Percentiles rank a stretch among this genome's conserved stretches.
Conservation (phyloP, 2,113 vertebrate genomes). For the Lepus americanus region DNA sequence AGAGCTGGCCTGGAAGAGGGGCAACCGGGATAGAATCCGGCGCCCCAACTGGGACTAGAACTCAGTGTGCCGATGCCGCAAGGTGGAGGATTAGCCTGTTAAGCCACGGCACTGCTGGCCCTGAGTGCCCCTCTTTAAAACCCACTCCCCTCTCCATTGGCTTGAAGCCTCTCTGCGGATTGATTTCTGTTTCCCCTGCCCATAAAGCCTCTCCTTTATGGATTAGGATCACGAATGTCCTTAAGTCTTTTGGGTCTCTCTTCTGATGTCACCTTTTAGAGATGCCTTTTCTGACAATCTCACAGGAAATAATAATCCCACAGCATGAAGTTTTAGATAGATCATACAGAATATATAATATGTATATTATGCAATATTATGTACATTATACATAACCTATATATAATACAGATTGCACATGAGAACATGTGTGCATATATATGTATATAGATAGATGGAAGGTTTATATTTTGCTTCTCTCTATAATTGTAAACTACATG, state of each 20-base stretch:
- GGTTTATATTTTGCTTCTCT: not conserved
- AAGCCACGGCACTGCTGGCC: no score
- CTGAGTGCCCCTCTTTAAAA: not conserved
- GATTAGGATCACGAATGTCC: not conserved
- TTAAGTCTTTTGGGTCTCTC: not conserved
- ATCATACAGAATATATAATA: not conserved
- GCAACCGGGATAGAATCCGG: no score
- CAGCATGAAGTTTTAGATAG: not conserved
- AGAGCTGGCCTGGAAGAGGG: no score
- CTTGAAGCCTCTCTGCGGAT: not conserved
- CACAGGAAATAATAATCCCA: not conserved
- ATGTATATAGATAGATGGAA: not conserved
- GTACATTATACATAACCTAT: no score
- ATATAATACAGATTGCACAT: no score
- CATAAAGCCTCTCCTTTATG: not conserved
- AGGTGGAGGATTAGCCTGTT: no score
- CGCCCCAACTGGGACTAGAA: no score
- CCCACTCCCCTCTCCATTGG: not conserved
- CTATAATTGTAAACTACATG: not conserved
- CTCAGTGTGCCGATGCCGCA: no score
- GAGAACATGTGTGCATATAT: not conserved
- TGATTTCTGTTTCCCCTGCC: not conserved
- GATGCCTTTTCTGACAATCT: not conserved
- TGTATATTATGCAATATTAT: no score
- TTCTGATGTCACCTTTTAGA: not conserved